Conservation (phyloP, 2,113 vertebrate genomes). For the Psettodes erumei region DNA sequence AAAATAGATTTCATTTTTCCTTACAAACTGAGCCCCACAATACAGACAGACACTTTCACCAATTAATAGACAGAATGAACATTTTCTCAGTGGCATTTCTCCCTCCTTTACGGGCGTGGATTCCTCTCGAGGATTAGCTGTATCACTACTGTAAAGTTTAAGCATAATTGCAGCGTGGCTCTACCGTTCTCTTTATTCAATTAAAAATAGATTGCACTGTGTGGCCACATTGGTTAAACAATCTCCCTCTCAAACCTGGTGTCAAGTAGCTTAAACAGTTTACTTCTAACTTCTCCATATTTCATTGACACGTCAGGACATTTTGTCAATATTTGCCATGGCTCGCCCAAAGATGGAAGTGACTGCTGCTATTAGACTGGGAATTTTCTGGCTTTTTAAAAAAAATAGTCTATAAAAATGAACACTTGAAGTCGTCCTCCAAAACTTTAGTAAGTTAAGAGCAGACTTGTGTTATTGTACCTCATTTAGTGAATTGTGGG, state of each 20-base stretch:
- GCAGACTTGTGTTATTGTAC: background rate
- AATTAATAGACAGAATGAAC: slow-evolving; percentile 33
- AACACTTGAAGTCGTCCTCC: background rate
- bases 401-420: slow-evolving; percentile 12
- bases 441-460: slow-evolving; percentile 16
- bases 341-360: slow-evolving; percentile 32
- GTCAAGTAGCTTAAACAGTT: slow-evolving; percentile 23
- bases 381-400: no score
- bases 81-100: slow-evolving; percentile 38
- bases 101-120: slow-evolving; percentile 16
- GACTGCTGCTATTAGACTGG: slow-evolving; percentile 18
- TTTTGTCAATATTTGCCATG: slow-evolving; percentile 40
- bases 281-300: slow-evolving; percentile 8
- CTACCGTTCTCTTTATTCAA: slow-evolving; percentile 22
- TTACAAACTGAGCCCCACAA: slow-evolving; percentile 18
- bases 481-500: background rate
- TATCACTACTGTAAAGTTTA: slow-evolving; percentile 43
- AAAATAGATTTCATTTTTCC: slow-evolving; percentile 48
- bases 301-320: slow-evolving; percentile 21
- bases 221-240: slow-evolving; percentile 38
- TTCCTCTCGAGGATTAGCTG: slow-evolving; percentile 28
- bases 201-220: slow-evolving; percentile 37
- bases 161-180: slow-evolving; percentile 39
- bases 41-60: slow-evolving; percentile 9
- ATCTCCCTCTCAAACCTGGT: slow-evolving; percentile 38